phyloP scores from a whole-genome alignment of 1,140 invertebrate species.

The Bombus waltoni region DNA sequence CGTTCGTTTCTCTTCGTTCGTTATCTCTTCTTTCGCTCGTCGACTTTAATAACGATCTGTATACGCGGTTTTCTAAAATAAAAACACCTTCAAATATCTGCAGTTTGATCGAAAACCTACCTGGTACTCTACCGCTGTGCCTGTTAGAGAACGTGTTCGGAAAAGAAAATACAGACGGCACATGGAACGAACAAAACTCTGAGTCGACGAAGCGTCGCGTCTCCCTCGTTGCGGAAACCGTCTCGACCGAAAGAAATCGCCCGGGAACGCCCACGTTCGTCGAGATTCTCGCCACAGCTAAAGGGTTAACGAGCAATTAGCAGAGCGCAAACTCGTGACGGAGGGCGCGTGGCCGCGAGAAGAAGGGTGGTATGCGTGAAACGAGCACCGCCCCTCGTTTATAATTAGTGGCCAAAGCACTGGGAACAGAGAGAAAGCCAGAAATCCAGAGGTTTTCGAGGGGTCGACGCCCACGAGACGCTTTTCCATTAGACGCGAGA shows the following conservation, averaged over 20 bases:
- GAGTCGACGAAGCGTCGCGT: too few relatives aligned
- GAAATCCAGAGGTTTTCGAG: conserved; percentile 20
- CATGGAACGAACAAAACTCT: too few relatives aligned
- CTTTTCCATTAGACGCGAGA: conserved; percentile 62
- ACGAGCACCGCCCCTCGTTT: conserved; percentile 34
- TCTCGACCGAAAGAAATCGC: background rate
- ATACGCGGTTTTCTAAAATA: too few relatives aligned
- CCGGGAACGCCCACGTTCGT: background rate
- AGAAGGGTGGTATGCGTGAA: background rate
- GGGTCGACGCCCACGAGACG: conserved; percentile 32
- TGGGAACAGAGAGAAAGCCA: conserved; percentile 18
- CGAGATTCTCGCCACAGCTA: conserved; percentile 1
- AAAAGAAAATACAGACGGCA: too few relatives aligned
- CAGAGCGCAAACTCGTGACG: conserved; percentile 65
- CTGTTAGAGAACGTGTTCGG: too few relatives aligned
- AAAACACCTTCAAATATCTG: too few relatives aligned
- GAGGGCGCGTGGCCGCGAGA: background rate
- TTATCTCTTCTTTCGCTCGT: too few relatives aligned
- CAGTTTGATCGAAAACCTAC: too few relatives aligned
- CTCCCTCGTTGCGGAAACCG: background rate
- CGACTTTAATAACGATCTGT: too few relatives aligned
- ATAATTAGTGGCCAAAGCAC: conserved; percentile 26
- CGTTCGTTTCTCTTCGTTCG: too few relatives aligned
- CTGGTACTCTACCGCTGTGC: too few relatives aligned
- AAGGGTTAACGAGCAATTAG: conserved; percentile 77